Evolutionary conservation across 2,113 vertebrate genomes (phyloP).

Genomic region (Hepsetus odoe): DNA sequence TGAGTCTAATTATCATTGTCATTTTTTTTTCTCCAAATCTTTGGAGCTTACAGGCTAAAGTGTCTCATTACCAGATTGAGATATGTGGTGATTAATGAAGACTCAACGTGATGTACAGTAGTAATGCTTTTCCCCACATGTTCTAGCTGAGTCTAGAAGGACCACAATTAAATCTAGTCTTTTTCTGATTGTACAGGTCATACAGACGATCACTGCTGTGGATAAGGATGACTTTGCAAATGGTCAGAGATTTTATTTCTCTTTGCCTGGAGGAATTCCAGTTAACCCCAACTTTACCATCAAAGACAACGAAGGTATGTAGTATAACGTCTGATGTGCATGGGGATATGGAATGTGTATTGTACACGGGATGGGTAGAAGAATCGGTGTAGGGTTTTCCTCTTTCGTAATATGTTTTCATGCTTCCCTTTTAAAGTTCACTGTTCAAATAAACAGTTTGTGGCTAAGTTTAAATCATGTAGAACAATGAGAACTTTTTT

Average conservation of each 20-base stretch:
- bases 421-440: too few species aligned
- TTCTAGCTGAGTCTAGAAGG: not conserved
- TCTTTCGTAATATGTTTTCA: too few species aligned
- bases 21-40: slow-evolving; percentile 14
- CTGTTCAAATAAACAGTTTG: too few species aligned
- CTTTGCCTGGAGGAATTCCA: slow-evolving; percentile 80
- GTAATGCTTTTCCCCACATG: not conserved
- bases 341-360: too few species aligned
- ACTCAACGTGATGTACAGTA: slow-evolving; percentile 17
- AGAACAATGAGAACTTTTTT: too few species aligned
- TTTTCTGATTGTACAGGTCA: slow-evolving; percentile 79
- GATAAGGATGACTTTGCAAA: slow-evolving; percentile 96
- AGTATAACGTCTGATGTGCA: too few species aligned
- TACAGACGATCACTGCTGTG: slow-evolving; percentile 91
- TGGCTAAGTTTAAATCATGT: too few species aligned
- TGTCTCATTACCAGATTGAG: slow-evolving; percentile 14
- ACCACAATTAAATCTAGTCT: not conserved
- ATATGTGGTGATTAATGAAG: slow-evolving; percentile 16
- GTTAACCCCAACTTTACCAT: slow-evolving; percentile 96
- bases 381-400: too few species aligned
- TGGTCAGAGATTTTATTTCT: slow-evolving; percentile 89
- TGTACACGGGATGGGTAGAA: too few species aligned
- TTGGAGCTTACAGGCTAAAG: slow-evolving; percentile 16
- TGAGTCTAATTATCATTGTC: slow-evolving; percentile 15
- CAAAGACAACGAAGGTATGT: slow-evolving; percentile 95